Evolutionary conservation across 37 sponge, comb jelly and placozoan genomes (phyloP).

Genomic region (Haliclona indistincta): DNA sequence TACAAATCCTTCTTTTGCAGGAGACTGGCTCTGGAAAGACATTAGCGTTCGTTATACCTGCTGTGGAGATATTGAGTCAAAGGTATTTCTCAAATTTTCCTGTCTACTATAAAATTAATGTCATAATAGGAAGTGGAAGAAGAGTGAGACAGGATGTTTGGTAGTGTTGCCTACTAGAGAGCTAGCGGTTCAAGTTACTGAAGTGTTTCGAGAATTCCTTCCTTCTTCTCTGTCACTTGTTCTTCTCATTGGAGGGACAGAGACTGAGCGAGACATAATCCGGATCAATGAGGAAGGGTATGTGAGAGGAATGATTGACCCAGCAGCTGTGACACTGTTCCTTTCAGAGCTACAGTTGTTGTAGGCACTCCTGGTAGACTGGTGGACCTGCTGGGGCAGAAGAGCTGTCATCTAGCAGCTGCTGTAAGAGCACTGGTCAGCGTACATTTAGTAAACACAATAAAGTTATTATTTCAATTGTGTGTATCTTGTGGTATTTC

Average conservation of each 20-base stretch:
- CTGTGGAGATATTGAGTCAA: constrained; percentile 68
- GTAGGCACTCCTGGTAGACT: constrained; percentile 90
- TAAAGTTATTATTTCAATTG: background rate
- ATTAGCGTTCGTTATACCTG: constrained; percentile 93
- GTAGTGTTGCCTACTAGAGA: constrained; percentile 95
- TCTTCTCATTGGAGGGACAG: constrained; percentile 80
- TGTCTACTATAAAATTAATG: too few species aligned
- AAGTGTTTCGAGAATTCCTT: constrained; percentile 64
- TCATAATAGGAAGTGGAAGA: background rate
- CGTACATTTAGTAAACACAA: too few species aligned
- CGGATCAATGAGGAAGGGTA: constrained; percentile 21
- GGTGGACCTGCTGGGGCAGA: constrained; percentile 62
- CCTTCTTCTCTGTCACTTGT: constrained; percentile 23
- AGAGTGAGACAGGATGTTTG: constrained; percentile 42
- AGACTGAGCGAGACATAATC: constrained; percentile 30
- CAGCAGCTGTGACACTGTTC: background rate
- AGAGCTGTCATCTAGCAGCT: constrained; percentile 39
- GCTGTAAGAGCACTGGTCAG: constrained; percentile 50
- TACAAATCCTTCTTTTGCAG: constrained; percentile 6
- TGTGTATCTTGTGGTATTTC: background rate
- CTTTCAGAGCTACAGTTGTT: constrained; percentile 46
- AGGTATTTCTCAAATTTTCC: too few species aligned
- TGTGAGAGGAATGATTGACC: background rate
- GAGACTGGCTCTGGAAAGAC: constrained; percentile 97
- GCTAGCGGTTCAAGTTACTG: constrained; percentile 85